phyloP scores from a whole-genome alignment of 2,797 vertebrate genomes.

The Serranus cabrilla region DNA sequence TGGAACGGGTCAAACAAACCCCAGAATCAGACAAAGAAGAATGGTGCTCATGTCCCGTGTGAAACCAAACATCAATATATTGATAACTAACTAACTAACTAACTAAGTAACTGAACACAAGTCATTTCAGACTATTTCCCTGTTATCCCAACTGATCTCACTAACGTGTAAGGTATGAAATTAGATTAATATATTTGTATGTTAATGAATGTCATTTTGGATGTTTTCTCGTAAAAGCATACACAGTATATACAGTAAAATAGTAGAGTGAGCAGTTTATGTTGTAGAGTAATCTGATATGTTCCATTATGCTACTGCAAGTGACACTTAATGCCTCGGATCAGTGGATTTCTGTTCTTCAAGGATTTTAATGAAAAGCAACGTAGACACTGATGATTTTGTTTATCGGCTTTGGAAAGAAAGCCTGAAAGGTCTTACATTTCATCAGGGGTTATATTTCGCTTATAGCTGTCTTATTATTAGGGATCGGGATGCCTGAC shows the following conservation, averaged over 20 bases:
- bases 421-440: slow-evolving; percentile 18
- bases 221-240: no score
- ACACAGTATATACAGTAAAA: background rate
- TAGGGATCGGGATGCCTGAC: slow-evolving; percentile 9
- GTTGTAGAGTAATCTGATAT: background rate
- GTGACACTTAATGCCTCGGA: background rate
- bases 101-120: no score
- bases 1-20: no score
- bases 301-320: background rate
- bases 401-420: slow-evolving; percentile 9
- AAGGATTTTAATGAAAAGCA: slow-evolving; percentile 10
- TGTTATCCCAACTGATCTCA: background rate
- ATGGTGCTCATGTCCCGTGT: no score
- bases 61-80: no score
- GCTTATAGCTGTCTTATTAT: slow-evolving; percentile 25
- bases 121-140: background rate
- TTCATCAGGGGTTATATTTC: slow-evolving; percentile 34
- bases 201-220: background rate
- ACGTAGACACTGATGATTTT: background rate
- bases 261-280: background rate
- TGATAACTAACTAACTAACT: no score
- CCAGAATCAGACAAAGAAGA: no score
- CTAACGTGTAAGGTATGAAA: background rate
- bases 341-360: slow-evolving; percentile 19
- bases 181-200: background rate